phyloP scores from a whole-genome alignment of 1,140 invertebrate genomes.

The Apis laboriosa region DNA sequence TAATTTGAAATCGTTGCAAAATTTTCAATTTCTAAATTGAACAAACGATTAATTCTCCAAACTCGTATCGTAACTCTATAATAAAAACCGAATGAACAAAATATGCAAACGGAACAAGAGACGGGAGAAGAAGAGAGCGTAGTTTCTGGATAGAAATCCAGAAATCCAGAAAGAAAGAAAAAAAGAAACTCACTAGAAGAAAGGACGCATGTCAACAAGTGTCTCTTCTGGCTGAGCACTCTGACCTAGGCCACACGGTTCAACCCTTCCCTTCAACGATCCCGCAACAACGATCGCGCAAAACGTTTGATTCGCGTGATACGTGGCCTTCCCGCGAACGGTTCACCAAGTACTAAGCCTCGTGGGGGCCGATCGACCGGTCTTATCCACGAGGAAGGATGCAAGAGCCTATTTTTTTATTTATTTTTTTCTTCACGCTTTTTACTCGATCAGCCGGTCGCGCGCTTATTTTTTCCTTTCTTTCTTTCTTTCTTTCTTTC shows the following conservation, averaged over 20 bases:
- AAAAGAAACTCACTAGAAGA: slow-evolving; percentile 13
- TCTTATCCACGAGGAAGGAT: slow-evolving; percentile 66
- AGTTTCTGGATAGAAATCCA: background rate
- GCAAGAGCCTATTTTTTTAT: slow-evolving; percentile 47
- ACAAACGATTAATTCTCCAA: too few relatives aligned
- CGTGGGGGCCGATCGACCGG: slow-evolving; percentile 68
- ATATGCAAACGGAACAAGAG: too few relatives aligned
- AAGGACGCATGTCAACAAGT: slow-evolving; percentile 15
- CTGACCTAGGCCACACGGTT: background rate
- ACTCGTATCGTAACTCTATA: too few relatives aligned
- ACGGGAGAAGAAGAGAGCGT: too few relatives aligned
- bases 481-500: too few relatives aligned
- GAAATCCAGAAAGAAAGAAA: background rate
- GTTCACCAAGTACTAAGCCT: slow-evolving; percentile 73
- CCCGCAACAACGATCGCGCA: background rate
- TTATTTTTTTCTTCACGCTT: slow-evolving; percentile 58
- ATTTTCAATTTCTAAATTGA: too few relatives aligned
- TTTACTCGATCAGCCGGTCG: slow-evolving; percentile 54
- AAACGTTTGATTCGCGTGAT: background rate
- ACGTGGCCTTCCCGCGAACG: slow-evolving; percentile 65
- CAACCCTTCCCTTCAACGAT: background rate
- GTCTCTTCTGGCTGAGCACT: background rate
- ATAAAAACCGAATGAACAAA: too few relatives aligned
- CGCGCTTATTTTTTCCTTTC: slow-evolving; percentile 30
- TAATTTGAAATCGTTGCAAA: too few relatives aligned